Evolutionary conservation across 2,113 vertebrate species (phyloP), one percentile per base, ranked within the genome.

Genomic region (Chroicocephalus ridibundus): DNA sequence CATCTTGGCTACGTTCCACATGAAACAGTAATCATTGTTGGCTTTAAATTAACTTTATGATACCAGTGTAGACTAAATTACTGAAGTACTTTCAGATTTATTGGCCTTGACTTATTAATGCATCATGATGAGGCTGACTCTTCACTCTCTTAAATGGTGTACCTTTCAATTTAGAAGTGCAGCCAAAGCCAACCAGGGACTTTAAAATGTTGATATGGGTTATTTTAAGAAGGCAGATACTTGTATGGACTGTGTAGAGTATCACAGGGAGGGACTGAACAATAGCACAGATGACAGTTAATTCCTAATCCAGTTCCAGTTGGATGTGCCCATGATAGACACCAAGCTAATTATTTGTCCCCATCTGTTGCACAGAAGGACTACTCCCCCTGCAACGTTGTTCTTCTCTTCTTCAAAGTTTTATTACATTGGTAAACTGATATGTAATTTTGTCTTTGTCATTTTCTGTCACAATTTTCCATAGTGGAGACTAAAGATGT

Each of bases 371-470:
- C n/a, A 70, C 70, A 85, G 66, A 80, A 88, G 44, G 46, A 10
- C 31, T 52, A 32, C 13, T 49, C 13, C 32, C 19, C n/a, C 49
- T 13, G 34, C 46, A 58, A 24, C 0, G 0, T 54, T 13, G 31
- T 51, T 89, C 46, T 91, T 87, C 13, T 55, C 52, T 68, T 88
- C 49, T 61, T 84, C 19, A 10, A 80, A 55, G 34, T 75, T 84
- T 70, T 57, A 78, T 68, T 86, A 49, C 14, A 15, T 49, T 84
- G 42, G 15, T 70, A 26, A 81, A 21, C 10, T 84, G 60, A 81
- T 74, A 51, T 10, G 19, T 52, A 17, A 40, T 93, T 91, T 51
- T 34, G 13, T 34, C 49, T 84, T 89, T 68, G 40, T 47, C 17
- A 40, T 71, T 93, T 86, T 86, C 68, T 61, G 55, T 62, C 36